These are phyloP conservation scores for Holacanthella duospinosa DNA, from an alignment of 2,888 invertebrate genomes.

Conservation along the genomic window DNA sequence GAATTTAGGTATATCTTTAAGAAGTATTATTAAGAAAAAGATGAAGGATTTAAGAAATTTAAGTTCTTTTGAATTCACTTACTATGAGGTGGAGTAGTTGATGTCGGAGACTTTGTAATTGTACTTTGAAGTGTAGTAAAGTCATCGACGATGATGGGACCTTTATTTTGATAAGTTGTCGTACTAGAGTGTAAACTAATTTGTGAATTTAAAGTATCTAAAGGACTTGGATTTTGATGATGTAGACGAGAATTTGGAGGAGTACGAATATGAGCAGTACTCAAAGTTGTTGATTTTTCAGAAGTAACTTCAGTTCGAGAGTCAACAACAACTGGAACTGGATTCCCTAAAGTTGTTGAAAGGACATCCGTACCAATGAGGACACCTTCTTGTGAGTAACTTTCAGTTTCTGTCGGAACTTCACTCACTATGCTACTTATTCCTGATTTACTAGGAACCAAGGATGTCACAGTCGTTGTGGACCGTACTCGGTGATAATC, in stretches of 20 bases:
- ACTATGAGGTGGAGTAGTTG: conserved; percentile 39
- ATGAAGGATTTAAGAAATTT: background rate
- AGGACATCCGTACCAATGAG: conserved; percentile 27
- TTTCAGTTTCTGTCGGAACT: conserved; percentile 16
- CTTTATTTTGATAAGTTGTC: background rate
- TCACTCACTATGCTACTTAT: conserved; percentile 4
- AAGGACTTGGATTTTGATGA: background rate
- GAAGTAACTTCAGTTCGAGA: conserved; percentile 4
- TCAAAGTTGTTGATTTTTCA: background rate
- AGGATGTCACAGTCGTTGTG: conserved; percentile 12
- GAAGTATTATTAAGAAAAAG: too few species aligned
- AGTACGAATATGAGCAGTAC: background rate
- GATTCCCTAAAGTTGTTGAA: conserved; percentile 27
- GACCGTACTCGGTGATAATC: conserved; percentile 29
- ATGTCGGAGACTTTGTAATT: conserved; percentile 42
- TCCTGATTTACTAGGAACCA: conserved; percentile 10
- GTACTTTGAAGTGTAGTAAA: conserved; percentile 41
- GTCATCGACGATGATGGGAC: conserved; percentile 32
- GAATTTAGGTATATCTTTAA: too few species aligned
- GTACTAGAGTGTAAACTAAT: background rate
- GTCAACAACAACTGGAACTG: background rate
- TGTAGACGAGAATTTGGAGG: conserved; percentile 5
- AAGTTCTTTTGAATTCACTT: background rate
- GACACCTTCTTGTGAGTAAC: conserved; percentile 20
- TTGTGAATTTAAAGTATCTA: background rate